A percentile compares a stretch with the other conserved stretches of the same genome.
These are phyloP conservation scores for Ataeniobius toweri DNA, from an alignment of 2,797 vertebrate species.

Conservation along the genomic window DNA sequence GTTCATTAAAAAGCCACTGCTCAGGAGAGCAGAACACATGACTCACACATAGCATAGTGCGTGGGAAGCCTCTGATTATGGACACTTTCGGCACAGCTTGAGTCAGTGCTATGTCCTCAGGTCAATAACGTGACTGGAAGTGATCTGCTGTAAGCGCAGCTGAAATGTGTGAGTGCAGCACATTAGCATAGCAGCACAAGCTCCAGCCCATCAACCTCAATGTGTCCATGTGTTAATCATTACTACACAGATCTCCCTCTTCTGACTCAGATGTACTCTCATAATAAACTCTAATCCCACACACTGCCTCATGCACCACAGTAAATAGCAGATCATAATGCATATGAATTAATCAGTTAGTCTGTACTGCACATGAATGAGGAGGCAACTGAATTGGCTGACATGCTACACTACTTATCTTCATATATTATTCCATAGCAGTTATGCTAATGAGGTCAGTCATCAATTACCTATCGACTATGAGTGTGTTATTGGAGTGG, in stretches of 20 bases:
- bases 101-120: slow-evolving; percentile 24
- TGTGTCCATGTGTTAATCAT: slow-evolving; percentile 59
- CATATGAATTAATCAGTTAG: slow-evolving; percentile 30
- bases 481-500: slow-evolving; percentile 35
- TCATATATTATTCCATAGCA: slow-evolving; percentile 42
- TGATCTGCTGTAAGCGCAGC: slow-evolving; percentile 39
- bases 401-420: slow-evolving; percentile 24
- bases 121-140: slow-evolving; percentile 46
- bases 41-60: background rate
- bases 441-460: slow-evolving; percentile 53
- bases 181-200: slow-evolving; percentile 32
- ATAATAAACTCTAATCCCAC: slow-evolving; percentile 45
- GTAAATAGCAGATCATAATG: slow-evolving; percentile 22
- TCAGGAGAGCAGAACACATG: slow-evolving; percentile 5
- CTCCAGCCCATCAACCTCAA: slow-evolving; percentile 55
- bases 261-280: slow-evolving; percentile 43
- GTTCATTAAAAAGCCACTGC: slow-evolving; percentile 12
- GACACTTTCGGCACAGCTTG: slow-evolving; percentile 4
- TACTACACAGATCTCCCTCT: slow-evolving; percentile 25
- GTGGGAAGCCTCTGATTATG: slow-evolving; percentile 2
- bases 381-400: slow-evolving; percentile 35
- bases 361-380: slow-evolving; percentile 24
- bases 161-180: slow-evolving; percentile 66
- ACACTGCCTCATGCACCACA: slow-evolving; percentile 18
- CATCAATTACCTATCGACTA: slow-evolving; percentile 48